Evolutionary conservation across 2,888 invertebrate species (phyloP).

Genomic region (Arenicola marina): DNA sequence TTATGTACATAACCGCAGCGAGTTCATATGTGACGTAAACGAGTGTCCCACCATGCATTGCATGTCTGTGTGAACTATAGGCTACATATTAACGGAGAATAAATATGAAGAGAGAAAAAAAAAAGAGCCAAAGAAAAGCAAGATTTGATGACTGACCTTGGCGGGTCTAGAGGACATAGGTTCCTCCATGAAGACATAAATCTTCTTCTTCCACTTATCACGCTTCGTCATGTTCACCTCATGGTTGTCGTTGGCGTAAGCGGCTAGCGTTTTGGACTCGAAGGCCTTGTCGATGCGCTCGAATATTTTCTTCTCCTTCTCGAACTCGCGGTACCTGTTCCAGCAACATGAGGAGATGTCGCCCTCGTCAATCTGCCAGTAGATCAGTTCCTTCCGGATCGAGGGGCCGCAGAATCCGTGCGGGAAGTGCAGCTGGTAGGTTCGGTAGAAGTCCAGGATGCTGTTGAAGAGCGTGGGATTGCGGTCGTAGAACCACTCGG

Average conservation of each 20-base stretch:
- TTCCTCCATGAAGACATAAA: conserved; percentile 31
- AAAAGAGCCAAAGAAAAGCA: no score
- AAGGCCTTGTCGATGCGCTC: conserved; percentile 25
- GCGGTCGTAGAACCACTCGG: conserved; percentile 42
- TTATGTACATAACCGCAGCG: no score
- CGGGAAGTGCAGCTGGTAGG: conserved; percentile 41
- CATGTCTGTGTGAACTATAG: no score
- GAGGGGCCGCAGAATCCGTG: conserved; percentile 41
- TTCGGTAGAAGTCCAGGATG: conserved; percentile 41
- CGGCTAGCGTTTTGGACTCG: conserved; percentile 11
- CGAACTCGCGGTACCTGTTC: conserved; percentile 30
- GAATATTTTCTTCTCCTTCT: conserved; percentile 32
- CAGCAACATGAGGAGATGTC: conserved; percentile 44
- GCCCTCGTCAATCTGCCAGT: conserved; percentile 40
- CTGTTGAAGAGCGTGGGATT: conserved; percentile 39
- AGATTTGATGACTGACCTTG: conserved; percentile 32
- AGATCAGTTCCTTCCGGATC: conserved; percentile 41
- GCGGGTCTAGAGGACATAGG: conserved; percentile 32
- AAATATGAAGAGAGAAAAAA: no score
- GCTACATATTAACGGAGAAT: no score
- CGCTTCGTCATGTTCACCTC: conserved; percentile 11
- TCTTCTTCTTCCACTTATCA: conserved; percentile 18
- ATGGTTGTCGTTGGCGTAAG: background rate
- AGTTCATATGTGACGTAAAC: no score
- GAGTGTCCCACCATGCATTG: no score